Evolutionary conservation across 2,797 vertebrate species (phyloP).

Genomic region (Diceros bicornis): DNA sequence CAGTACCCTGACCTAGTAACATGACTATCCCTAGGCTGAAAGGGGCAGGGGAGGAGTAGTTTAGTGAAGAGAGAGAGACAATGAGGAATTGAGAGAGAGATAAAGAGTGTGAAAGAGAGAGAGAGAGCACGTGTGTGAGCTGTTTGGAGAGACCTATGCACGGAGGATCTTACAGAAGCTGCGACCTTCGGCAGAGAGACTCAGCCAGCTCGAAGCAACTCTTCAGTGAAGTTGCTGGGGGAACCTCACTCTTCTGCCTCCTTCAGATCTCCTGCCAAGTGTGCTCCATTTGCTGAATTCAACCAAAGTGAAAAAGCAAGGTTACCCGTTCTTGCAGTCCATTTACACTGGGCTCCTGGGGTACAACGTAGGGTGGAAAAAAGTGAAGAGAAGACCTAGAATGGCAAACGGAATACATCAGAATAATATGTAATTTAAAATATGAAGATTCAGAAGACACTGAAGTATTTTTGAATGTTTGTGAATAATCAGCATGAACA

Average conservation of each 20-base stretch:
- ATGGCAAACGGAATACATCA: neutral
- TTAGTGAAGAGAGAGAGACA: neutral
- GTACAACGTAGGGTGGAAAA: neutral
- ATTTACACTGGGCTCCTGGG: neutral
- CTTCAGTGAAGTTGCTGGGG: neutral
- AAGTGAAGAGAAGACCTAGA: neutral
- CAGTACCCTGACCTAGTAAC: neutral
- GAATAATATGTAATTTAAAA: slow-evolving; percentile 21
- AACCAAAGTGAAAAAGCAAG: neutral
- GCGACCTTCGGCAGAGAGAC: neutral
- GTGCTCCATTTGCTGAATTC: neutral
- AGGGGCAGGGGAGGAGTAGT: neutral
- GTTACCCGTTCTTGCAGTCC: neutral
- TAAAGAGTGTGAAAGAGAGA: no score
- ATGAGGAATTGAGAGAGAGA: neutral
- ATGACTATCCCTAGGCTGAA: neutral
- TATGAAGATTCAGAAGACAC: neutral
- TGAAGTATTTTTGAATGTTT: slow-evolving; percentile 13
- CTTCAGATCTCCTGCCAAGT: neutral
- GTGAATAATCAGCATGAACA: neutral
- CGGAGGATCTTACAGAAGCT: neutral
- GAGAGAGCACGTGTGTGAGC: neutral
- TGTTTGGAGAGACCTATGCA: neutral
- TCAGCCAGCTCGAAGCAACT: neutral
- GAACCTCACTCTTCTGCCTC: neutral